phyloP scores from a whole-genome alignment of 1,140 invertebrate genomes.

The Microplitis demolitor region DNA sequence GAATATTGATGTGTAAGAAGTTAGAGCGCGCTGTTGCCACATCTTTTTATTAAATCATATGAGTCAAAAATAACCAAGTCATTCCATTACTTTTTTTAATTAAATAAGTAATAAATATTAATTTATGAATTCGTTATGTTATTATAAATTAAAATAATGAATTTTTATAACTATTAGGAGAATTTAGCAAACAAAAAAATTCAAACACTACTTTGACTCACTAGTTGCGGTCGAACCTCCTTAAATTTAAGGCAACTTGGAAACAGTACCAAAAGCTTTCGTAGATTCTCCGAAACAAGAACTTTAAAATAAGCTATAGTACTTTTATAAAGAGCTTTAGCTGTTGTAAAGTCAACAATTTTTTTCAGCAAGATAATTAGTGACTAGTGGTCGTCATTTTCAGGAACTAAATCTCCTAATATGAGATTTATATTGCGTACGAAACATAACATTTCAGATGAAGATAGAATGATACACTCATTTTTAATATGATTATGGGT shows the following conservation, averaged over 20 bases:
- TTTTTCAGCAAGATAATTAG: slow-evolving; percentile 4
- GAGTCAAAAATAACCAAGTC: too few relatives aligned
- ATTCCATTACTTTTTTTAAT: too few relatives aligned
- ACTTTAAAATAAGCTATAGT: slow-evolving; percentile 17
- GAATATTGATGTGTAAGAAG: too few relatives aligned
- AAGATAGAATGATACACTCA: neutral
- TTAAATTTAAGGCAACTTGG: slow-evolving; percentile 26
- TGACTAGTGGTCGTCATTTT: slow-evolving; percentile 18
- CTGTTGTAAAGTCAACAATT: slow-evolving; percentile 17
- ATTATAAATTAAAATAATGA: too few relatives aligned
- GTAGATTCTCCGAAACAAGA: slow-evolving; percentile 16
- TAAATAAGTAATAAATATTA: too few relatives aligned
- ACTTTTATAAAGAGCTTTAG: slow-evolving; percentile 12
- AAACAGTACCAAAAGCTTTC: slow-evolving; percentile 7
- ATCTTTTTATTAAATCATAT: too few relatives aligned
- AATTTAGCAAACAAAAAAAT: too few relatives aligned
- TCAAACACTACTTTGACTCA: too few relatives aligned
- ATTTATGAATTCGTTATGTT: too few relatives aligned
- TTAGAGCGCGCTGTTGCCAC: too few relatives aligned
- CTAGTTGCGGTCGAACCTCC: too few relatives aligned
- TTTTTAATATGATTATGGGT: neutral
- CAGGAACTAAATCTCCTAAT: slow-evolving; percentile 20
- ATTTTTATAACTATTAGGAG: too few relatives aligned
- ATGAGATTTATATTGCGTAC: slow-evolving; percentile 21
- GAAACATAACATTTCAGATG: slow-evolving; percentile 20